Base-by-base conservation (phyloP, 2,797 vertebrate genomes). In the Acanthornis magna region DNA sequence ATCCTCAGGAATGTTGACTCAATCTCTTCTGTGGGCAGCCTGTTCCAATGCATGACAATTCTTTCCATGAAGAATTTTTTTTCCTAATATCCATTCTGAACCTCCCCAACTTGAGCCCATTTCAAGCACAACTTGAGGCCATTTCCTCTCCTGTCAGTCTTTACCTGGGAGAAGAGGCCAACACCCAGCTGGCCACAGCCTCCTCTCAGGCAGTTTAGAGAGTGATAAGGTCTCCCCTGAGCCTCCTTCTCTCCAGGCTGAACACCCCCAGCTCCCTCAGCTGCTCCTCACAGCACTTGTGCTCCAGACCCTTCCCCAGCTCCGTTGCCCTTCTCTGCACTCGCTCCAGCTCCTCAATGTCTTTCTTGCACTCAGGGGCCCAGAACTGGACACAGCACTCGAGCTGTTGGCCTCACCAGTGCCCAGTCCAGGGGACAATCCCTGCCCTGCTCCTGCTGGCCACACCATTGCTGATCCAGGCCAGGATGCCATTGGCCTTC, bases 141-240 rank as follows among this genome's bases (percentile, higher is more conserved):
- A 4, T 43, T 60, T 60, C 21, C 15, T 75, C 18, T 58, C 22
- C 26, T 58, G 32, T 66, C 7, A 2, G 25, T 57, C 4, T 20
- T 42, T 43, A 43, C 11, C 18, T 36, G 4, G 22, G 21, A 36
- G 45, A 53, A 43, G 47, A 47, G 13, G 6, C 22, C 4, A 3
- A 22, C 4, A 11, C n/a, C n/a, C n/a, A n/a, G n/a, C n/a, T n/a
- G n/a, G n/a, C n/a, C 3, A 25, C 21, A 14, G 1, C 0, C 45
- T 58, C 3, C 18, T 58, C 32, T 10, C 18, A 10, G 21, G 17
- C 1, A 10, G 22, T 0, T 51, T 32, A 0, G 21, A 11, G 36
- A 50, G 15, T 16, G 5, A 13, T 9, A 13, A 26, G 13, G 30
- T 57, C 16, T 0, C 17, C 2, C 11, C 34, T 38, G 36, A 65